phyloP scores from a whole-genome alignment of 2,888 invertebrate species.

The Hirtodrosophila cameraria region DNA sequence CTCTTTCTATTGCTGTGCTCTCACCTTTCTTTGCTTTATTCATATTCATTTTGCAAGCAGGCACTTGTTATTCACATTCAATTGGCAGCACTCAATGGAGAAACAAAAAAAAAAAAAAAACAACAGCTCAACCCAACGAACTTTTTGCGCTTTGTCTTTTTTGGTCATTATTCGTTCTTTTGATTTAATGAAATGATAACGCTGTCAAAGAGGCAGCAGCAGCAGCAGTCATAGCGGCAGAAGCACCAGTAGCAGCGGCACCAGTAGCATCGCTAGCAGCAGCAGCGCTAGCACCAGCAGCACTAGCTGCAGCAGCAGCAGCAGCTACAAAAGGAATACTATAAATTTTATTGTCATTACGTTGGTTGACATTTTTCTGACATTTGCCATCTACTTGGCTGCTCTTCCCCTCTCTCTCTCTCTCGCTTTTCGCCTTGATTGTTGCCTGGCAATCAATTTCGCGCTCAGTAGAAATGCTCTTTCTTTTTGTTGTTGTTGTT shows the following conservation, averaged over 20 bases:
- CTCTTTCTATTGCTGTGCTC: neutral
- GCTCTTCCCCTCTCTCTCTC: neutral
- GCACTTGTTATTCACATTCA: conserved; percentile 65
- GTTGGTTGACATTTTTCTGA: conserved; percentile 45
- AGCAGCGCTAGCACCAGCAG: neutral
- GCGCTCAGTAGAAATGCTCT: conserved; percentile 24
- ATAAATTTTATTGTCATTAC: conserved; percentile 66
- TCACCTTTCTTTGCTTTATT: conserved; percentile 33
- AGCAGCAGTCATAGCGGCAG: neutral
- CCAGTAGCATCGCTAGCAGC: conserved; percentile 12
- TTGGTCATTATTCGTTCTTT: conserved; percentile 48
- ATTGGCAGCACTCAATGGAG: conserved; percentile 58
- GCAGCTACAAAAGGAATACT: conserved; percentile 29
- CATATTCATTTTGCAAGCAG: conserved; percentile 44
- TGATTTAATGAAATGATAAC: conserved; percentile 77
- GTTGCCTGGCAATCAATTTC: conserved; percentile 64
- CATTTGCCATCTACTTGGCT: conserved; percentile 28
- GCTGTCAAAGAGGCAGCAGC: conserved; percentile 13
- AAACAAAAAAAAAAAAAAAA: conserved; percentile 6
- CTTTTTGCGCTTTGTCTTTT: conserved; percentile 45
- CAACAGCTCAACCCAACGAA: conserved; percentile 28
- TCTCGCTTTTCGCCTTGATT: neutral
- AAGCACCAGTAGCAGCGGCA: neutral
- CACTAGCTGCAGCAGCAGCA: conserved; percentile 11
- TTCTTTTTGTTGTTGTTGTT: conserved; percentile 1